Evolutionary conservation across 2,797 vertebrate genomes (phyloP).

Genomic region (Acanthornis magna): DNA sequence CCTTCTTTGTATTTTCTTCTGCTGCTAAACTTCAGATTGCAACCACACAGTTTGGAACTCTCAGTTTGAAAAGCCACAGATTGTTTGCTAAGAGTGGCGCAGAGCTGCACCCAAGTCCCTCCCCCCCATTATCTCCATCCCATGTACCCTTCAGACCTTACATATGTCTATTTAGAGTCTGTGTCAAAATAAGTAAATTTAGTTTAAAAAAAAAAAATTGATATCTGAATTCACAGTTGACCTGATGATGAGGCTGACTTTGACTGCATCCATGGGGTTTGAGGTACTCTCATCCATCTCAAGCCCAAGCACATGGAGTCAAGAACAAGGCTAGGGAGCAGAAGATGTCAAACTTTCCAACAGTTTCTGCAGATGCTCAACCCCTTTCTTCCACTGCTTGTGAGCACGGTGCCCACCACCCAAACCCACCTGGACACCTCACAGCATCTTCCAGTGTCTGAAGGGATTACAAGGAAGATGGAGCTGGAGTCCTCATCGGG

Average conservation of each 20-base stretch:
- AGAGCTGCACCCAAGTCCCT: neutral
- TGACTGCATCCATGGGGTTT: fast-evolving
- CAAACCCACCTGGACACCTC: neutral
- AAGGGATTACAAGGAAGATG: neutral
- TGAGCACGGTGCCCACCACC: fast-evolving
- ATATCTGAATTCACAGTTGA: no score
- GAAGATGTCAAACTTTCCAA: neutral
- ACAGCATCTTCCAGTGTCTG: neutral
- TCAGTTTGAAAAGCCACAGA: neutral
- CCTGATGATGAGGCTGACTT: neutral
- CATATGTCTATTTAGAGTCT: neutral
- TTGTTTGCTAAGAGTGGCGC: neutral
- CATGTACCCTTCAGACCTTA: neutral
- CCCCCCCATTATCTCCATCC: no score
- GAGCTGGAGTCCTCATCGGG: neutral
- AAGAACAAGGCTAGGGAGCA: neutral
- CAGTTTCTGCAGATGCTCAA: neutral
- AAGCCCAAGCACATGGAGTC: neutral
- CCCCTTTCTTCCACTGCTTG: neutral
- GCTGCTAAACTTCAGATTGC: neutral
- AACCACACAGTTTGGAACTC: neutral
- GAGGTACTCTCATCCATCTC: neutral
- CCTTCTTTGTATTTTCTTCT: neutral
- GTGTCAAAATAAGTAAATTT: neutral
- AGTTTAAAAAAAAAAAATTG: neutral